A percentile compares a stretch with the other conserved stretches of the same genome.
Evolutionary conservation across 2,797 vertebrate species (phyloP).

Genomic region (Threskiornis aethiopicus): DNA sequence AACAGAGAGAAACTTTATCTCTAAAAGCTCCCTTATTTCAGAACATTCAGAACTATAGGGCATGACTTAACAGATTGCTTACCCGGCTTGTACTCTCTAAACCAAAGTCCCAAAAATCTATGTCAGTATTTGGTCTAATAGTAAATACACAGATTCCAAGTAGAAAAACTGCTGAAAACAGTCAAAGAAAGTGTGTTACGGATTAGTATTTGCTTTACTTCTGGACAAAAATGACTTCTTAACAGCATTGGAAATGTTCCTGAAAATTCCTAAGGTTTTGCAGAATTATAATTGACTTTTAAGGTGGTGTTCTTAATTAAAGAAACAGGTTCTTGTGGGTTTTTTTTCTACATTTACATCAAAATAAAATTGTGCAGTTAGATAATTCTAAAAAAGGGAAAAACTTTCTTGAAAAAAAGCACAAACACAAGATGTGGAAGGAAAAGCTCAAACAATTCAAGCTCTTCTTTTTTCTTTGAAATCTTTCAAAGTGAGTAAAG

Average conservation of each 20-base stretch:
- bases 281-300: not conserved
- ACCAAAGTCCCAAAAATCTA: not conserved
- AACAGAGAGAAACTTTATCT: not conserved
- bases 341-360: not conserved
- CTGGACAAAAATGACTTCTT: not conserved
- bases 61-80: not conserved
- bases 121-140: not conserved
- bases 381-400: not conserved
- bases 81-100: not conserved
- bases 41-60: not conserved
- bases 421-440: fast-evolving
- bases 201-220: not conserved
- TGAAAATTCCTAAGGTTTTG: not conserved
- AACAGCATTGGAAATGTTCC: not conserved
- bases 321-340: fast-evolving
- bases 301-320: fast-evolving
- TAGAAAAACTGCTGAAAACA: not conserved
- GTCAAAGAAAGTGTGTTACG: not conserved
- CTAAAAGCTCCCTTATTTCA: not conserved
- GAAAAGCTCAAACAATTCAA: not conserved
- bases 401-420: not conserved
- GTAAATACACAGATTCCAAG: not conserved
- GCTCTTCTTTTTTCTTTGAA: not conserved
- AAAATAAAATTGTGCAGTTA: not conserved
- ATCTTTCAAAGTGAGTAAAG: not conserved